These are phyloP conservation scores for Chaetodon auriga DNA, from an alignment of 2,113 vertebrate species.

Conservation along the genomic window DNA sequence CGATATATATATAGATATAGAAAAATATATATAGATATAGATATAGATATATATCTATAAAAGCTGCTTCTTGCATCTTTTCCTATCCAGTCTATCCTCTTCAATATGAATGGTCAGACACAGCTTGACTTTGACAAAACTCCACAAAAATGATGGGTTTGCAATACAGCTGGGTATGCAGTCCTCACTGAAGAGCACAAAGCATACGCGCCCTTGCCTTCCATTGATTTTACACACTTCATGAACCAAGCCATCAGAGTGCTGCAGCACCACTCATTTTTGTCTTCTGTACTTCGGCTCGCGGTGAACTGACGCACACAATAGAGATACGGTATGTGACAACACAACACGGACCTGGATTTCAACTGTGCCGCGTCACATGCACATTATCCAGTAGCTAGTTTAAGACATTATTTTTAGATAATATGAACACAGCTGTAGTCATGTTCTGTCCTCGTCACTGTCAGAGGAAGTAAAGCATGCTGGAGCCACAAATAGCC, in stretches of 20 bases:
- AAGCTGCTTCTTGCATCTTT: not conserved
- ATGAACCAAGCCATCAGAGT: conserved; percentile 2
- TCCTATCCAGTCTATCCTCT: not conserved
- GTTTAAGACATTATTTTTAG: conserved; percentile 63
- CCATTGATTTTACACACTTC: conserved; percentile 47
- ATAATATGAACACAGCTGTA: conserved; percentile 59
- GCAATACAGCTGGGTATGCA: not conserved
- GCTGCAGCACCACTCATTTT: conserved; percentile 34
- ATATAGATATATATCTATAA: no score
- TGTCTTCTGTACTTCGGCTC: conserved; percentile 43
- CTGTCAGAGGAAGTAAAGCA: conserved; percentile 63
- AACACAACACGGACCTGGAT: conserved; percentile 16
- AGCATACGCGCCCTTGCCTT: conserved; percentile 27
- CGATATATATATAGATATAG: not conserved
- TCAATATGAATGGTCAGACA: not conserved
- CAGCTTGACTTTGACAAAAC: not conserved
- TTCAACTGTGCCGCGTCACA: conserved; percentile 8
- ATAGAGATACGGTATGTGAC: not conserved
- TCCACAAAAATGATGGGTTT: not conserved
- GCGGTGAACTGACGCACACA: conserved; percentile 20
- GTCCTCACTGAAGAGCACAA: conserved; percentile 28
- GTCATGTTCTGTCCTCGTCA: conserved; percentile 66
- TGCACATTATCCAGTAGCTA: conserved; percentile 20
- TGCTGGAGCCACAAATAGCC: conserved; percentile 62
- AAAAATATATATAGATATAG: no score